Conservation (phyloP, 30 jellyfish, hydroid and myxozoan species). For the Phacellophora camtschatica region DNA sequence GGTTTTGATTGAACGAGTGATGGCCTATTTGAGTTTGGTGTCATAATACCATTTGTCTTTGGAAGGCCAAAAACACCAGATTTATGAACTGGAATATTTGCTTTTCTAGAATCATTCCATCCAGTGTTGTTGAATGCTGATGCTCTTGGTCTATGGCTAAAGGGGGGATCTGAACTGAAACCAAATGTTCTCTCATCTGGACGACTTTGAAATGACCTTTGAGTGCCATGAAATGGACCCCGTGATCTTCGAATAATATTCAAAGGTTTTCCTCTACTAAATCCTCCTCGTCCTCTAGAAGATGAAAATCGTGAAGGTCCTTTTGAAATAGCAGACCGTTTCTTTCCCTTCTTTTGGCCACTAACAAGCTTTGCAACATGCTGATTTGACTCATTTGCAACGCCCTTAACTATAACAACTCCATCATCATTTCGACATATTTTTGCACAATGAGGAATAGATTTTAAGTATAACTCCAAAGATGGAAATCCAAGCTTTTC, state of each 20-base stretch:
- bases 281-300: slow-evolving; percentile 14
- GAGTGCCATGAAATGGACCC: neutral
- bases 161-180: neutral
- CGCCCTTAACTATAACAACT: slow-evolving; percentile 58
- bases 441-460: slow-evolving; percentile 52
- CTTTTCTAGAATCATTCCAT: neutral
- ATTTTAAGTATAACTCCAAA: neutral
- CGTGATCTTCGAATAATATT: neutral
- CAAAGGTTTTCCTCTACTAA: neutral
- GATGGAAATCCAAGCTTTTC: slow-evolving; percentile 44
- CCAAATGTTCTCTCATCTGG: neutral
- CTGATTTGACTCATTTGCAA: slow-evolving; percentile 50
- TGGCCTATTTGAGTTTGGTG: neutral
- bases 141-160: neutral
- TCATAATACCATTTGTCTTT: neutral
- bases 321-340: neutral
- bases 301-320: neutral
- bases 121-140: neutral
- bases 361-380: slow-evolving; percentile 71
- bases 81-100: too few species aligned
- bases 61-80: too few species aligned
- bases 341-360: slow-evolving; percentile 73
- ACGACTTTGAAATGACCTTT: neutral
- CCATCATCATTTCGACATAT: slow-evolving; percentile 32
- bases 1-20: neutral